Evolutionary conservation across 2,113 vertebrate species (phyloP).

Genomic region (Diglossa brunneiventris): DNA sequence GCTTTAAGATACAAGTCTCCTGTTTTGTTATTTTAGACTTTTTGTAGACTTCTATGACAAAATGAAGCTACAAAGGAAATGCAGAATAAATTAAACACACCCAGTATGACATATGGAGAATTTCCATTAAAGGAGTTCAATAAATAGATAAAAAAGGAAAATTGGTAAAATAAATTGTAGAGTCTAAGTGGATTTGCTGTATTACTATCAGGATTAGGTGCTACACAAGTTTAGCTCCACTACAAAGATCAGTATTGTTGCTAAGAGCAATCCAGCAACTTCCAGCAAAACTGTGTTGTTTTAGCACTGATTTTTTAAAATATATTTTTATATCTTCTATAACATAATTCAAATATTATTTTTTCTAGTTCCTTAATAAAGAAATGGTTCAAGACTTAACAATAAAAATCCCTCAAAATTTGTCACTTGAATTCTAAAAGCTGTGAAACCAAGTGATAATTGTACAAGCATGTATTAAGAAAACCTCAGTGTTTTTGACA

Average conservation of each 20-base stretch:
- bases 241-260: not conserved
- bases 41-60: conserved; percentile 4
- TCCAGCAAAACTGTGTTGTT: not conserved
- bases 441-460: not conserved
- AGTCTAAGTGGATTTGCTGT: not conserved
- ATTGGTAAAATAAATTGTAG: not conserved
- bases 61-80: conserved; percentile 56
- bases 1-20: conserved; percentile 33
- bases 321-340: not conserved
- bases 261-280: not conserved
- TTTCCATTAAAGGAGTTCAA: conserved; percentile 48
- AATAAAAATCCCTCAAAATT: not conserved
- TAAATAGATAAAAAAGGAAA: conserved; percentile 55
- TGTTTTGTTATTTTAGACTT: not conserved
- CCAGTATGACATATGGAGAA: not conserved
- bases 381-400: not conserved
- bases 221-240: not conserved
- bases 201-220: not conserved
- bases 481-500: not conserved
- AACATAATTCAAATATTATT: not conserved
- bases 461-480: not conserved
- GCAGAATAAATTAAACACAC: conserved; percentile 48
- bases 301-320: not conserved
- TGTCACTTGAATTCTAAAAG: not conserved
- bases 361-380: not conserved